Conservation (phyloP, 2,888 invertebrate genomes). For the Unio pictorum region DNA sequence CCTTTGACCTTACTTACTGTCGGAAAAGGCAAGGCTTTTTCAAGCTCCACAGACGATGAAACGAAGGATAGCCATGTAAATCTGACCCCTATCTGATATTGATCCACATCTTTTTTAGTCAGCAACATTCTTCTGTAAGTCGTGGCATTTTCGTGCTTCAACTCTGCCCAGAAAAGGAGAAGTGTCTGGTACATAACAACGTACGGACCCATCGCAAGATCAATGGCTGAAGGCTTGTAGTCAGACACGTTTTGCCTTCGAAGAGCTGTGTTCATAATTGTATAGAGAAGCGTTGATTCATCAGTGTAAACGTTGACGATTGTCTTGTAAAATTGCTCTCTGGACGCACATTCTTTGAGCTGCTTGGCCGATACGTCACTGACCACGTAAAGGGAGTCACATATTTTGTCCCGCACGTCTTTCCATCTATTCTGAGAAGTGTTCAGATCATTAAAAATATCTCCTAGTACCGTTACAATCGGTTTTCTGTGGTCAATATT, state of each 20-base stretch:
- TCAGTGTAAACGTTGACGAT: conserved; percentile 31
- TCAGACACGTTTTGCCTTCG: conserved; percentile 20
- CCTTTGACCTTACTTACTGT: no score
- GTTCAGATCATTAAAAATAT: no score
- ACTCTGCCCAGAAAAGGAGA: conserved; percentile 26
- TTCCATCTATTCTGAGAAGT: no score
- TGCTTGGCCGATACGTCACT: conserved; percentile 9
- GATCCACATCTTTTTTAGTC: conserved; percentile 10
- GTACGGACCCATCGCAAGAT: conserved; percentile 38
- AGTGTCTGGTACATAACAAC: conserved; percentile 32
- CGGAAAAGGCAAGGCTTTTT: conserved; percentile 23
- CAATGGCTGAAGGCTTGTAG: conserved; percentile 34
- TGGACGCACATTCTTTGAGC: conserved; percentile 16
- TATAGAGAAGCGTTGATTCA: conserved; percentile 30
- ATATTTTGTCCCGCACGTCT: conserved; percentile 25
- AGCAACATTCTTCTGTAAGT: conserved; percentile 34
- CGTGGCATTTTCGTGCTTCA: conserved; percentile 15
- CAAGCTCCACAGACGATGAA: conserved; percentile 21
- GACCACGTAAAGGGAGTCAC: conserved; percentile 22
- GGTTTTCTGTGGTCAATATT: conserved; percentile 18
- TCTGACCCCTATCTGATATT: conserved; percentile 22
- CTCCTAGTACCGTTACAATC: conserved; percentile 15
- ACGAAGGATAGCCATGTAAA: conserved; percentile 37
- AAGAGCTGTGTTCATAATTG: conserved; percentile 31
- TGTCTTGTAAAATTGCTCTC: conserved; percentile 20